These are phyloP conservation scores for Polypterus senegalus DNA, from an alignment of 2,113 vertebrate genomes.

Conservation along the genomic window DNA sequence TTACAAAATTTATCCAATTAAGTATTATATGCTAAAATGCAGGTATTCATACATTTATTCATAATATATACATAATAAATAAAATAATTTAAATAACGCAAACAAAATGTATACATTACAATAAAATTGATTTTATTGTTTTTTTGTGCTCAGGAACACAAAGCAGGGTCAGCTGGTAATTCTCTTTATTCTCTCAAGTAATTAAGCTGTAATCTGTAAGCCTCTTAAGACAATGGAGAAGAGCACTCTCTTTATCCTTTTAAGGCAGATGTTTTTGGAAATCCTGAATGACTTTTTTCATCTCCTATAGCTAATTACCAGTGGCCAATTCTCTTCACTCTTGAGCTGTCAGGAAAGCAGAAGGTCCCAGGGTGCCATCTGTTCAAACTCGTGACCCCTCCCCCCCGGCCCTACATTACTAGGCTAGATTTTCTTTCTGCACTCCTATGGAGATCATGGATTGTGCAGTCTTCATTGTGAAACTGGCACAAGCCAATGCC, in stretches of 20 bases:
- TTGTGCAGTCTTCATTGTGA: conserved; percentile 29
- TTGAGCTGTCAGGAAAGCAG: conserved; percentile 27
- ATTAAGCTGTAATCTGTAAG: conserved; percentile 10
- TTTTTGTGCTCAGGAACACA: too few species aligned
- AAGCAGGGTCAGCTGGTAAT: too few species aligned
- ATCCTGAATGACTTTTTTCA: conserved; percentile 29
- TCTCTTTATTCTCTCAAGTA: too few species aligned
- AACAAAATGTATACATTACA: too few species aligned
- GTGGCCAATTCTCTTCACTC: conserved; percentile 35
- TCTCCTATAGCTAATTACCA: conserved; percentile 41
- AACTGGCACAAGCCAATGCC: conserved; percentile 33
- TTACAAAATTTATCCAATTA: too few species aligned
- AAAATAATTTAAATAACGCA: too few species aligned
- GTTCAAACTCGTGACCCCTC: conserved; percentile 41
- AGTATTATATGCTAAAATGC: too few species aligned
- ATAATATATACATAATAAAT: too few species aligned
- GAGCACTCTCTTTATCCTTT: conserved; percentile 32
- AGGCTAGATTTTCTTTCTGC: conserved; percentile 37
- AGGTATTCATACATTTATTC: too few species aligned
- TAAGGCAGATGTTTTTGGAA: conserved; percentile 38
- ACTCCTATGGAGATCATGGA: conserved; percentile 36
- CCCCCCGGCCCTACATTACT: conserved; percentile 29
- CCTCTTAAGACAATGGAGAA: conserved; percentile 28
- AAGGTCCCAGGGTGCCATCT: conserved; percentile 40
- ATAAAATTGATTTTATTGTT: too few species aligned